Evolutionary conservation across 2,113 vertebrate genomes (phyloP).

Genomic region (Rutilus rutilus): DNA sequence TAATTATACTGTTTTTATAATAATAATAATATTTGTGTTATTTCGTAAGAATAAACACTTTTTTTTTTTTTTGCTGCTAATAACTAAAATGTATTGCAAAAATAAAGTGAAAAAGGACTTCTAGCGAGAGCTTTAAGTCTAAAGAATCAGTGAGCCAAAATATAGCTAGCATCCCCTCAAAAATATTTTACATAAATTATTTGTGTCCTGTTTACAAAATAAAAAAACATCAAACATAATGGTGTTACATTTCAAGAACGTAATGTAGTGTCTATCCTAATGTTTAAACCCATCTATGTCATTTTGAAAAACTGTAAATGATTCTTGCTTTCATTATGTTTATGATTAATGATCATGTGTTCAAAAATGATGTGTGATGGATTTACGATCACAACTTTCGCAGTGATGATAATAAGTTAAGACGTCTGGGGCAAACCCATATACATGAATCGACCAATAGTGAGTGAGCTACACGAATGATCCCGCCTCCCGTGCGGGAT

Average conservation of each 20-base stretch:
- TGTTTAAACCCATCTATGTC: too few species aligned
- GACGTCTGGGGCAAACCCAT: neutral
- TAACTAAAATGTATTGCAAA: too few species aligned
- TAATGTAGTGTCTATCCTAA: neutral
- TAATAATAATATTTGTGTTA: too few species aligned
- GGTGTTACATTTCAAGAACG: neutral
- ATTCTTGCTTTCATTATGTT: neutral
- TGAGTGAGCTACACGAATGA: neutral
- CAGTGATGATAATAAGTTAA: neutral
- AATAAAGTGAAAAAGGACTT: too few species aligned
- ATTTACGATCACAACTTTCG: neutral
- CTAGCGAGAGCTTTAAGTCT: neutral
- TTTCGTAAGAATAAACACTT: too few species aligned
- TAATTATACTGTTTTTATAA: too few species aligned
- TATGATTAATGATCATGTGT: neutral
- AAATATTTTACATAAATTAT: neutral
- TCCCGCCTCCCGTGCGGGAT: conserved; percentile 1
- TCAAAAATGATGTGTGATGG: neutral
- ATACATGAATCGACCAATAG: neutral
- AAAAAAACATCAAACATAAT: neutral
- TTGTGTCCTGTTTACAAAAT: neutral
- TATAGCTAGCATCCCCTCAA: neutral
- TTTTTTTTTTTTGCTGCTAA: too few species aligned
- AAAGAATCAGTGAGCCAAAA: neutral
- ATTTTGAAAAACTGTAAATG: neutral